These are phyloP conservation scores for Habroteleia sp. DNA, from an alignment of 2,888 invertebrate genomes.

Conservation along the genomic window DNA sequence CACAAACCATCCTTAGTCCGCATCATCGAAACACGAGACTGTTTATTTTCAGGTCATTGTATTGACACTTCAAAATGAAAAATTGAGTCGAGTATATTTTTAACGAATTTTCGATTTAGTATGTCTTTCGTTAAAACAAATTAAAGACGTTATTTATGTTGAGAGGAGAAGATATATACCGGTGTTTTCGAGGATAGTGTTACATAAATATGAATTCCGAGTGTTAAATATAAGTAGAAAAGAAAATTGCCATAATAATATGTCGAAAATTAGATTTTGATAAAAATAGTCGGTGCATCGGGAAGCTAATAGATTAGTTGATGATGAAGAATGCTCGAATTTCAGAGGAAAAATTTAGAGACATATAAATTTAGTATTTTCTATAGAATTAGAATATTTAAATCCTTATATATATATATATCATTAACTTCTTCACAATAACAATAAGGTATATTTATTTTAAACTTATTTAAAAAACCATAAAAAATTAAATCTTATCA, in stretches of 20 bases:
- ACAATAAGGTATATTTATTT: too few species aligned
- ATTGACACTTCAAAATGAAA: slow-evolving; percentile 22
- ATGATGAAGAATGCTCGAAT: too few species aligned
- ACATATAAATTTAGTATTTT: too few species aligned
- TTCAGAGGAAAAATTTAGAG: too few species aligned
- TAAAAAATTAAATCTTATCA: too few species aligned
- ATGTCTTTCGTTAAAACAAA: slow-evolving; percentile 36
- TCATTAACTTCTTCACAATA: too few species aligned
- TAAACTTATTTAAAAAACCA: too few species aligned
- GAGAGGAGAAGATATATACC: not conserved
- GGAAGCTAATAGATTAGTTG: too few species aligned
- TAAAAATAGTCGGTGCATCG: slow-evolving; percentile 20
- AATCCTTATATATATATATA: too few species aligned
- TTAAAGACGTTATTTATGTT: slow-evolving; percentile 29
- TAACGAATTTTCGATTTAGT: slow-evolving; percentile 19
- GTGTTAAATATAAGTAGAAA: slow-evolving; percentile 32
- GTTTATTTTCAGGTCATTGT: slow-evolving; percentile 40
- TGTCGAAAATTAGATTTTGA: not conserved
- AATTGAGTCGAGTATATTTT: slow-evolving; percentile 20
- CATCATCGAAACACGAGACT: not conserved
- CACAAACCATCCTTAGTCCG: not conserved
- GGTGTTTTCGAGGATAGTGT: slow-evolving; percentile 13
- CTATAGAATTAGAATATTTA: too few species aligned
- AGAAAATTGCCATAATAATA: slow-evolving; percentile 34
- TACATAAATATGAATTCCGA: slow-evolving; percentile 8